Conservation (phyloP, 2,113 vertebrate genomes). For the Myotis davidii region DNA sequence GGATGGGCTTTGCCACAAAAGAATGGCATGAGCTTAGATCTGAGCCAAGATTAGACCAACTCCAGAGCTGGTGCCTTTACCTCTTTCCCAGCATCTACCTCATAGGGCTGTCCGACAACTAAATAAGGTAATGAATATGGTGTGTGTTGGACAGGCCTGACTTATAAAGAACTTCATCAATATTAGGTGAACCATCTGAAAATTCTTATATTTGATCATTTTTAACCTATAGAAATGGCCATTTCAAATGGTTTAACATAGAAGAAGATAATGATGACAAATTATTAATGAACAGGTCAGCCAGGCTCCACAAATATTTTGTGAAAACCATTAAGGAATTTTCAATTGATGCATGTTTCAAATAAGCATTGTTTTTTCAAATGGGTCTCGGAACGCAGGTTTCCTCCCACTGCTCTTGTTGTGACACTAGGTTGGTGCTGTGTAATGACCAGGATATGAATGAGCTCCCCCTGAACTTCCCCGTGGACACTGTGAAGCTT, state of each 20-base stretch:
- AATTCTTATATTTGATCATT: neutral
- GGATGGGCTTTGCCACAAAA: neutral
- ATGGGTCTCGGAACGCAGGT: neutral
- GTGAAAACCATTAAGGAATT: neutral
- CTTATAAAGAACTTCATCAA: neutral
- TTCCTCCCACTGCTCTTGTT: neutral
- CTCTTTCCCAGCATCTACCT: neutral
- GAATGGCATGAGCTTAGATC: neutral
- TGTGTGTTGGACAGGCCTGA: neutral
- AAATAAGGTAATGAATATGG: neutral
- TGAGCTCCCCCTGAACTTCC: constrained; percentile 93
- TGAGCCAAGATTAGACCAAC: neutral
- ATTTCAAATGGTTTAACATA: neutral
- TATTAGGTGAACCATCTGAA: neutral
- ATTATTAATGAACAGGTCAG: neutral
- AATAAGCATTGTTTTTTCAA: neutral
- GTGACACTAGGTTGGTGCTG: constrained; percentile 89
- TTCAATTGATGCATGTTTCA: neutral
- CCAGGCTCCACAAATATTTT: neutral
- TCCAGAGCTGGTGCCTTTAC: neutral
- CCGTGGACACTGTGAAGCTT: constrained; percentile 93
- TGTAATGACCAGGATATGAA: constrained; percentile 97
- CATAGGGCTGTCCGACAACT: neutral
- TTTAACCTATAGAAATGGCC: neutral
- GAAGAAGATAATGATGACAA: neutral